Base-by-base conservation (phyloP, 2,888 invertebrate genomes). In the Drosophila prostipennis region DNA sequence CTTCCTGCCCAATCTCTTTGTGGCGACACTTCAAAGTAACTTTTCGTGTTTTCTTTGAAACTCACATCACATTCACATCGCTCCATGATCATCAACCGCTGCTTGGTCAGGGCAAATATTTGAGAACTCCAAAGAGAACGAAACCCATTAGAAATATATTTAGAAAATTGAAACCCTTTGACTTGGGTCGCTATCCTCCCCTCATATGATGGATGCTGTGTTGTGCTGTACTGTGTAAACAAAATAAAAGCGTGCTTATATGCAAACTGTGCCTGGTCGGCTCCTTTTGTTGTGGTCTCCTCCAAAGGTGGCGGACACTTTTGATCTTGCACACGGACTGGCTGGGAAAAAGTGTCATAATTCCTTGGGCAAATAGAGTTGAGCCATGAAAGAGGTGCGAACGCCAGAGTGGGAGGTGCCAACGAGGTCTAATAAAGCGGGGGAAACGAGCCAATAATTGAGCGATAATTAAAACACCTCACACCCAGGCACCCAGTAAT, bases 201-300 rank as follows among this genome's bases (percentile, higher is more conserved):
- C n/a, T n/a, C 49, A 29, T 29, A 37, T 53, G 49, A 83, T 86
- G 82, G 82, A 82, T 88, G 89, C 89, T 88, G 29, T 88, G 89
- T 87, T 88, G 26, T 26, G 89, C 89, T 88, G 23, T 26, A 87
- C 89, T 88, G 82, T 74, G 55, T 82, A 88, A 86, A 82, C 89
- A 88, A 74, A 69, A 65, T 39, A 54, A 54, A 82, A 69, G 87
- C 71, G 80, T 81, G 81, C 53, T 54, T 58, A 42, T 77, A 83
- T 78, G 81, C 87, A 84, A 84, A 84, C 79, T 63, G 46, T 63
- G 64, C 61, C 57, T 46, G 37, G 78, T 80, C 82, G 82, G 82
- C 65, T 65, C 74, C 78, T 79, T 82, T 82, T 88, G 87, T 82
- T 88, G 87, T 82, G 87, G 89, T 14, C 42, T 34, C 51, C 48